Conservation (phyloP, 1,140 invertebrate genomes). For the Brachionus calyciflorus region DNA sequence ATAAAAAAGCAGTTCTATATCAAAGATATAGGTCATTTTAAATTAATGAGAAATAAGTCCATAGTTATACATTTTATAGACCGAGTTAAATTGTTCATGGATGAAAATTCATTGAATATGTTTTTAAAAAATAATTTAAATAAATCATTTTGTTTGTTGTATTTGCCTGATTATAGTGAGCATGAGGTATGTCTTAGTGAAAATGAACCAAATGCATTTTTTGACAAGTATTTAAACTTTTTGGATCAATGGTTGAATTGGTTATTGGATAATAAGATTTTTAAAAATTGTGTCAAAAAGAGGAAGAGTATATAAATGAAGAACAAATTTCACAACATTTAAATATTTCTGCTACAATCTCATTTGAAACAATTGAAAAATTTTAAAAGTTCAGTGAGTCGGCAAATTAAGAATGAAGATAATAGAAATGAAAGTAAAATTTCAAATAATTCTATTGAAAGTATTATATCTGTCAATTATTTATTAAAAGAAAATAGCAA, state of each 20-base stretch:
- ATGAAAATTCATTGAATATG: background rate
- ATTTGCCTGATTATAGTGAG: conserved; percentile 36
- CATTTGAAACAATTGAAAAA: conserved; percentile 23
- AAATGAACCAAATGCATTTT: background rate
- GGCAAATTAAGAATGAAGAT: too few relatives aligned
- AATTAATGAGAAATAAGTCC: background rate
- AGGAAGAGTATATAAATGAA: background rate
- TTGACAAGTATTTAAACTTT: conserved; percentile 31
- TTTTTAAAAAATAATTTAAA: background rate
- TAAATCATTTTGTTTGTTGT: conserved; percentile 15
- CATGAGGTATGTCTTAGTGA: conserved; percentile 25
- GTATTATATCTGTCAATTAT: background rate
- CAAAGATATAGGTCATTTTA: conserved; percentile 41
- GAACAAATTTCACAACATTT: background rate
- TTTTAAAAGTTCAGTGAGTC: conserved; percentile 27
- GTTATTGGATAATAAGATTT: background rate
- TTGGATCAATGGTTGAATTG: conserved; percentile 40
- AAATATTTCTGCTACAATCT: background rate
- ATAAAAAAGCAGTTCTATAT: conserved; percentile 29
- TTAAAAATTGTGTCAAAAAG: background rate
- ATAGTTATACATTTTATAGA: conserved; percentile 24
- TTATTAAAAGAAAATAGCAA: conserved; percentile 31
- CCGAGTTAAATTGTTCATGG: conserved; percentile 29
- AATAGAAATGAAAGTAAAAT: too few relatives aligned
- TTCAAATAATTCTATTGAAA: too few relatives aligned